Percentiles rank a stretch among this genome's conserved stretches.
Conservation (phyloP, 2,113 vertebrate species). For the Proteles cristata region DNA sequence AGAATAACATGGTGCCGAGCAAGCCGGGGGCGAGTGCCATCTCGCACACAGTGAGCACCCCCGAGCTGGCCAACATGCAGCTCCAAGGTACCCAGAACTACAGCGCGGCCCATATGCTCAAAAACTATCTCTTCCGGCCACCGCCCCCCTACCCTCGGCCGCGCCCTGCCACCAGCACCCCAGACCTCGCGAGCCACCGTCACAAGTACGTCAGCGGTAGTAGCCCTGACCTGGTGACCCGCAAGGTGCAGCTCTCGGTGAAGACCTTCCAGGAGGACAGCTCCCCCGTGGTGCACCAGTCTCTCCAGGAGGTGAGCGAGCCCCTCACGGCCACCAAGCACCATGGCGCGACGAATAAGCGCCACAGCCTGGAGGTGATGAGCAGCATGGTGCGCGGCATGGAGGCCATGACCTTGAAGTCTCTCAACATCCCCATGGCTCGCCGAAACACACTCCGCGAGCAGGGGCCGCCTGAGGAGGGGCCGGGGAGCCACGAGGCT, state of each 20-base stretch:
- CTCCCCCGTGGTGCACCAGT: constrained; percentile 94
- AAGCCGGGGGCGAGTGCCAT: constrained; percentile 90
- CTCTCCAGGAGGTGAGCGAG: constrained; percentile 95
- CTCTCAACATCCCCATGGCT: constrained; percentile 89
- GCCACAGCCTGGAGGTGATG: constrained; percentile 96
- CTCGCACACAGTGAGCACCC: constrained; percentile 97
- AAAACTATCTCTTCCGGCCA: constrained; percentile 92
- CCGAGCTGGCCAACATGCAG: constrained; percentile 94
- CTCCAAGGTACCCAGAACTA: constrained; percentile 87
- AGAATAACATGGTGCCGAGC: constrained; percentile 63
- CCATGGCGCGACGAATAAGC: constrained; percentile 89
- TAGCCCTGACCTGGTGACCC: constrained; percentile 95
- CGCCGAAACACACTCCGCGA: constrained; percentile 94
- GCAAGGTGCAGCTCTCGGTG: constrained; percentile 96
- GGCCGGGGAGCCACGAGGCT: constrained; percentile 80
- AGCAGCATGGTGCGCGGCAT: constrained; percentile 93
- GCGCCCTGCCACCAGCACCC: constrained; percentile 96
- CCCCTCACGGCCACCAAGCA: constrained; percentile 92
- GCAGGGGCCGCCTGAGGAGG: constrained; percentile 87
- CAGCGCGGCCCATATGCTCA: constrained; percentile 89
- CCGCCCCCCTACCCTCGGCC: constrained; percentile 95
- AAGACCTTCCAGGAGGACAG: constrained; percentile 99
- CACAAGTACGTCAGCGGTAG: constrained; percentile 94
- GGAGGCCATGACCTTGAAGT: constrained; percentile 92
- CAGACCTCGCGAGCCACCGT: constrained; percentile 96